phyloP scores from a whole-genome alignment of 2,797 vertebrate species.

The Gallinago stenura region DNA sequence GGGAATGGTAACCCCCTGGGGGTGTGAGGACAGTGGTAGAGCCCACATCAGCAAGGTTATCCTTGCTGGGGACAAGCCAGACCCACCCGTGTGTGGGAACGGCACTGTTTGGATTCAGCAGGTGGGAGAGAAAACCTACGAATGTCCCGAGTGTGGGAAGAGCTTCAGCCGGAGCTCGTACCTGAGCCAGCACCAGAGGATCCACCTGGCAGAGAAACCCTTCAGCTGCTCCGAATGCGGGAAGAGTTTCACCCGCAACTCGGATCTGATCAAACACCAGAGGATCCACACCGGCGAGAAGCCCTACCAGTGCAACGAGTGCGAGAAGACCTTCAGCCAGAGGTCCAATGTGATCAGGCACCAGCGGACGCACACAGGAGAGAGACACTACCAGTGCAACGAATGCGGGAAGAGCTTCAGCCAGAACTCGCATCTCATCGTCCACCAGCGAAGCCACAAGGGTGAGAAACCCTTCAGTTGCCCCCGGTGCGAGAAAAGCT shows the following conservation, averaged over 20 bases:
- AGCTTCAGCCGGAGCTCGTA: conserved; percentile 63
- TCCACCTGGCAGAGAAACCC: conserved; percentile 72
- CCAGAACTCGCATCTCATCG: conserved; percentile 62
- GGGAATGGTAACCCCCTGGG: background rate
- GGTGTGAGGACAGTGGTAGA: background rate
- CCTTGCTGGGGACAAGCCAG: background rate
- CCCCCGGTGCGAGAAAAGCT: conserved; percentile 43
- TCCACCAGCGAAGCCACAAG: conserved; percentile 68
- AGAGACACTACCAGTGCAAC: conserved; percentile 69
- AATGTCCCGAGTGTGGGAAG: conserved; percentile 63
- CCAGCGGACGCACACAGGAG: conserved; percentile 76
- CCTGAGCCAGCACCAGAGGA: conserved; percentile 60
- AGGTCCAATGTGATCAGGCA: conserved; percentile 77
- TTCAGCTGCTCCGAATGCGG: conserved; percentile 72
- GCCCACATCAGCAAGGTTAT: background rate
- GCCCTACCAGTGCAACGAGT: conserved; percentile 45
- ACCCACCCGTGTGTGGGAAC: background rate
- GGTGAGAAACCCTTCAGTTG: conserved; percentile 68
- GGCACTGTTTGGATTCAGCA: conserved; percentile 66
- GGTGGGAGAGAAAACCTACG: conserved; percentile 57
- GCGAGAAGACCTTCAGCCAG: conserved; percentile 75
- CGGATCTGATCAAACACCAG: conserved; percentile 67
- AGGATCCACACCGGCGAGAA: conserved; percentile 55
- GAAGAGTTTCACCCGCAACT: conserved; percentile 74
- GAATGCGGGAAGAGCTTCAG: conserved; percentile 74